These are phyloP conservation scores for Brachionus manjavacas DNA, from an alignment of 1,140 invertebrate species.

Conservation along the genomic window DNA sequence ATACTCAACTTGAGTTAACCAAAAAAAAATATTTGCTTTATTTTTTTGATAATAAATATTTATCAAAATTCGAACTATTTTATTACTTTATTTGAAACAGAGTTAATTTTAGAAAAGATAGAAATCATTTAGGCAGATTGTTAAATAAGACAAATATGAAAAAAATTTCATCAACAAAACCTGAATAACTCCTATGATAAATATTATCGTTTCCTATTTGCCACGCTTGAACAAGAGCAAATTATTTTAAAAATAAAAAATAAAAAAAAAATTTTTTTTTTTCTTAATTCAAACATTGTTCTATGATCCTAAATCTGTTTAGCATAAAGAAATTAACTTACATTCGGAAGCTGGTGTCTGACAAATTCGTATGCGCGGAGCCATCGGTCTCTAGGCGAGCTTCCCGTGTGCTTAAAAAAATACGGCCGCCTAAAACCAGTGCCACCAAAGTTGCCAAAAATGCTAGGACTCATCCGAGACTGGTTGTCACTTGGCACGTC, in stretches of 20 bases:
- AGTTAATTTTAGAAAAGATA: background rate
- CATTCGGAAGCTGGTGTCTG: background rate
- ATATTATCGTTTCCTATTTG: background rate
- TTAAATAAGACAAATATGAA: background rate
- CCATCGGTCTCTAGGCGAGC: constrained; percentile 4
- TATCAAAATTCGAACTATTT: background rate
- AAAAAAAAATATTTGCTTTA: background rate
- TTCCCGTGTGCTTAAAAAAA: background rate
- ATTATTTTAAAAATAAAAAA: background rate
- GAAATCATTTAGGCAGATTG: background rate
- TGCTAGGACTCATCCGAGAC: background rate
- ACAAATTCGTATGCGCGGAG: background rate
- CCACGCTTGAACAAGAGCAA: background rate
- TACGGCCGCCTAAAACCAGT: background rate
- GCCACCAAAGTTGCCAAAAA: background rate
- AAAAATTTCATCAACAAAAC: background rate
- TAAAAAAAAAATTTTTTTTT: no score
- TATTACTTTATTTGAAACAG: background rate
- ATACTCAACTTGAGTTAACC: background rate
- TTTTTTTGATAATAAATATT: background rate
- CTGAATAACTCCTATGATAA: background rate
- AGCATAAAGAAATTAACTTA: background rate
- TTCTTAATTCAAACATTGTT: background rate
- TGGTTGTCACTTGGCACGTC: background rate
- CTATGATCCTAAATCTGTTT: background rate